Evolutionary conservation across 2,888 invertebrate genomes (phyloP), one percentile per base, ranked within the genome.

Genomic region (Chrysotoxum bicinctum): DNA sequence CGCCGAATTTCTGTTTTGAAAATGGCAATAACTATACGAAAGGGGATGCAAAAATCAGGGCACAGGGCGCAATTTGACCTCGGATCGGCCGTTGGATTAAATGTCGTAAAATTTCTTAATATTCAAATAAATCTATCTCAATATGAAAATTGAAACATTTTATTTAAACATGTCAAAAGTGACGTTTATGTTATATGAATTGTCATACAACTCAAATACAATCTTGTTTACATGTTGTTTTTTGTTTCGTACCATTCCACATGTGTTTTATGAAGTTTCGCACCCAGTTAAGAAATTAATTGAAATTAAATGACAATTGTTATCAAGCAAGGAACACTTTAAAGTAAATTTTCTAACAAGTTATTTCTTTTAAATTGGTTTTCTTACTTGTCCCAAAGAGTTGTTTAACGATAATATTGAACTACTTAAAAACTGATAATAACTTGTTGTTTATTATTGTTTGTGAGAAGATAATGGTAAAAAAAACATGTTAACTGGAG

Each of bases 251-350:
- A 40, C 30, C 3, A 14, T 19, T 30, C 30, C 2, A n/a, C n/a
- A 35, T 21, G 14, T 10, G n/a, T 21, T 50, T 6, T 1, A 10
- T 50, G 6, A 35, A 21, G 21, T 21, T 58, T 37, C 1, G 9
- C 1, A 19, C 19, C 6, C 21, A 69, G 54, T 70, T 58, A 81
- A 58, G 56, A 43, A 75, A 75, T 70, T 81, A 75, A 81, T 48
- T 75, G 70, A 75, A 40, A 75, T 70, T 70, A 70, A 81, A 75
- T 54, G 75, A 81, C 58, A 62, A 12, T 60, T 82, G 68, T 77
- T 66, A 73, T 73, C 66, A n/a, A 26, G 16, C 16, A 14, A 23
- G 40, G 16, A 43, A 21, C 43, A 40, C 19, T 26, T 23, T 21
- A 35, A 32, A 40, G 7, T 52, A 32, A 56, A 23, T n/a, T 77